Conservation (phyloP, 2,113 vertebrate genomes). For the Microcebus murinus region DNA sequence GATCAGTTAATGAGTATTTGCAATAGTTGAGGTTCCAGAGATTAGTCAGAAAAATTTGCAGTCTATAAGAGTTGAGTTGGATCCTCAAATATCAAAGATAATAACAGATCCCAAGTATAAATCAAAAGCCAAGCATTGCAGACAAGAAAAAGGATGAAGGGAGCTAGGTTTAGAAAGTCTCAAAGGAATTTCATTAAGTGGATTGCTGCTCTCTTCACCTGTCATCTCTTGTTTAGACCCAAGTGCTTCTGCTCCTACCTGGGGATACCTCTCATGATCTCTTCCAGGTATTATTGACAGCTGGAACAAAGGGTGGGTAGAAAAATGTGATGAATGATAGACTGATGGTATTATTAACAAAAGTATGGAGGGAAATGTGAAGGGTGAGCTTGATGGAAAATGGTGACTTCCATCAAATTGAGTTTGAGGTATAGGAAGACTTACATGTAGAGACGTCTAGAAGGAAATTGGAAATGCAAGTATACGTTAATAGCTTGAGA, state of each 20-base stretch:
- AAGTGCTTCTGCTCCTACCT: neutral
- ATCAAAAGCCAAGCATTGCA: neutral
- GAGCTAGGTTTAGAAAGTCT: neutral
- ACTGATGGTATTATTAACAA: neutral
- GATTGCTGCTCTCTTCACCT: neutral
- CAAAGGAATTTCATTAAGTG: neutral
- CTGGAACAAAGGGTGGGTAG: neutral
- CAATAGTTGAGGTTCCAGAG: constrained; percentile 16
- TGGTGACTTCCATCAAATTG: neutral
- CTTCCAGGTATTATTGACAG: neutral
- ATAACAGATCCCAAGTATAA: neutral
- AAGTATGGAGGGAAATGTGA: neutral
- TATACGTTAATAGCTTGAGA: neutral
- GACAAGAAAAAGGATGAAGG: neutral
- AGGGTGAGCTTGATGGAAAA: neutral
- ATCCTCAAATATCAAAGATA: constrained; percentile 7
- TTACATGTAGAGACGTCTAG: neutral
- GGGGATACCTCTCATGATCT: neutral
- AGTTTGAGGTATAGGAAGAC: neutral
- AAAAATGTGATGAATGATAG: neutral
- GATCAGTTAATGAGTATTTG: constrained; percentile 12
- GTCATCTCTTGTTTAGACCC: neutral
- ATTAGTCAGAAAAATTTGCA: neutral
- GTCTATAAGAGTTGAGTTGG: neutral
- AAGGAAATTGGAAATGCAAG: neutral